Conservation (phyloP, 2,888 invertebrate genomes). For the Caenorhabditis japonica region DNA sequence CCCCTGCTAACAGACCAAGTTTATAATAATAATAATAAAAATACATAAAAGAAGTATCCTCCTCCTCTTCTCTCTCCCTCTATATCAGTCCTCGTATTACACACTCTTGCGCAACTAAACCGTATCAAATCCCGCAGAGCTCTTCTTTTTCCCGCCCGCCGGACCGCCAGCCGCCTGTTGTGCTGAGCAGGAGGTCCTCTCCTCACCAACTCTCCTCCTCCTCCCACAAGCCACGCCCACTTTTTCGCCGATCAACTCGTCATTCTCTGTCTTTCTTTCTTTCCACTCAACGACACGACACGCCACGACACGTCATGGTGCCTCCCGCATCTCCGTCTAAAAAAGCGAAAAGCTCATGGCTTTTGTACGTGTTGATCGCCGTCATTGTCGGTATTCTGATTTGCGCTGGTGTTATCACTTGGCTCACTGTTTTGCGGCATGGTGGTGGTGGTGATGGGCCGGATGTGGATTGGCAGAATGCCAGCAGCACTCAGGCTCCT, state of each 20-base stretch:
- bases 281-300: no score
- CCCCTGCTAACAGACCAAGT: no score
- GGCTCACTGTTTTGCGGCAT: conserved; percentile 17
- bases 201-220: no score
- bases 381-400: conserved; percentile 33
- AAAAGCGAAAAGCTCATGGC: conserved; percentile 35
- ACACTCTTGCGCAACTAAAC: neutral
- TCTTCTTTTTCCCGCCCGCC: neutral
- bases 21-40: no score
- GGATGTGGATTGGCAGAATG: conserved; percentile 36
- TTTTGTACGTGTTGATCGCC: conserved; percentile 20
- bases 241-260: conserved; percentile 2
- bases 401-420: conserved; percentile 31
- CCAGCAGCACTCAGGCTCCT: no score
- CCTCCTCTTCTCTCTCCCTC: neutral
- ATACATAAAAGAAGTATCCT: no score
- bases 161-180: conserved; percentile 20
- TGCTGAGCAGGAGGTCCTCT: conserved; percentile 24
- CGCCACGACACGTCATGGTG: no score
- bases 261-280: conserved; percentile 9
- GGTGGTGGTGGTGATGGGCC: conserved; percentile 29
- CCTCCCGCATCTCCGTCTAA: conserved; percentile 31
- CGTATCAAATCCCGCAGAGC: neutral
- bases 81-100: no score
- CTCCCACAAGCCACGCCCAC: conserved; percentile 17